These are phyloP conservation scores for Argyresthia goedartella DNA, from an alignment of 2,888 invertebrate genomes.

Conservation along the genomic window DNA sequence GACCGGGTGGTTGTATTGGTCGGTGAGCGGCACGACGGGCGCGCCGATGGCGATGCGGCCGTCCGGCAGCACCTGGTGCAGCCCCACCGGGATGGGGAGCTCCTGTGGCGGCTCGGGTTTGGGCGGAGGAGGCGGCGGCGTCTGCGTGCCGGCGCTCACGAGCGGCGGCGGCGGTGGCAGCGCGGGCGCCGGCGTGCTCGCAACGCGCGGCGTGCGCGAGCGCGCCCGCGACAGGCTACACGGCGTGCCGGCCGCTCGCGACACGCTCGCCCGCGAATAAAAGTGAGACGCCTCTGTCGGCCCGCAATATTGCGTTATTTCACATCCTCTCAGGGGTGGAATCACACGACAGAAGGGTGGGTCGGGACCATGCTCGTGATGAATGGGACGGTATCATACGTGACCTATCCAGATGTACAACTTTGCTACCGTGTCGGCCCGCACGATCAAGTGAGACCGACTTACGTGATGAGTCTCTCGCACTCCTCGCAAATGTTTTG, in stretches of 20 bases:
- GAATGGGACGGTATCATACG: neutral
- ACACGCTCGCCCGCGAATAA: constrained; percentile 84
- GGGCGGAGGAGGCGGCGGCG: constrained; percentile 25
- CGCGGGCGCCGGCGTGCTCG: too few relatives aligned
- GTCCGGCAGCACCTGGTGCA: constrained; percentile 63
- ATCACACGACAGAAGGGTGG: too few relatives aligned
- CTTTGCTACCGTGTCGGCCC: constrained; percentile 75
- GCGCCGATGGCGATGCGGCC: constrained; percentile 62
- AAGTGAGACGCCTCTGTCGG: constrained; percentile 71
- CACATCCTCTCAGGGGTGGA: neutral
- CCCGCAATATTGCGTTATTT: constrained; percentile 42
- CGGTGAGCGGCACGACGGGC: constrained; percentile 27
- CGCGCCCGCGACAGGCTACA: constrained; percentile 68
- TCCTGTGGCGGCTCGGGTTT: constrained; percentile 47
- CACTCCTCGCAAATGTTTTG: constrained; percentile 98
- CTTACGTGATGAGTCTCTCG: constrained; percentile 98
- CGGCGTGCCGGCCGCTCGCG: constrained; percentile 76
- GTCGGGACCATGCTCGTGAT: constrained; percentile 1
- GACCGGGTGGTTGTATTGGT: constrained; percentile 40
- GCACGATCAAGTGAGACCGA: too few relatives aligned
- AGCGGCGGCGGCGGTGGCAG: constrained; percentile 34
- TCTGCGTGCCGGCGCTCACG: constrained; percentile 13
- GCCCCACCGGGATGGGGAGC: constrained; percentile 67
- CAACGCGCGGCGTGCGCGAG: constrained; percentile 26
- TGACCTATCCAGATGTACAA: neutral